Conservation (phyloP, 2,797 vertebrate species). For the Coilia nasus region DNA sequence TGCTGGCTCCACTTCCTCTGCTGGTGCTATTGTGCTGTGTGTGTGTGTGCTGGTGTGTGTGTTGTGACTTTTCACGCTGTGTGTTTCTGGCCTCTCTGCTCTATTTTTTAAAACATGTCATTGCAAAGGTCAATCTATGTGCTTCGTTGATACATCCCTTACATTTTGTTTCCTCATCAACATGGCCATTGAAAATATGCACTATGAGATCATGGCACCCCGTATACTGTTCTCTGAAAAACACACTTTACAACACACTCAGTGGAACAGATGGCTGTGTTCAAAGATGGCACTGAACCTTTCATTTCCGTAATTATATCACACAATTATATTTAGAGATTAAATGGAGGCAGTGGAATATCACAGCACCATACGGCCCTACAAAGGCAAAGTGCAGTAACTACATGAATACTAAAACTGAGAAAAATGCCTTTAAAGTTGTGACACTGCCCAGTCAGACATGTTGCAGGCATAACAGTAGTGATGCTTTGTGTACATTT, state of each 20-base stretch:
- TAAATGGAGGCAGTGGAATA: neutral
- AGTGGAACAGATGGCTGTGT: conserved; percentile 14
- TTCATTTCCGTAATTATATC: neutral
- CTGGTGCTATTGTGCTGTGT: neutral
- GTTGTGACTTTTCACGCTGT: neutral
- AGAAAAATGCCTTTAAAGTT: too few relatives aligned
- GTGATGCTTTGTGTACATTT: too few relatives aligned
- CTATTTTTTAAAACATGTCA: neutral
- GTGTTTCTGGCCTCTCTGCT: neutral
- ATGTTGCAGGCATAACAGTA: too few relatives aligned
- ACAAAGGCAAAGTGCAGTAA: too few relatives aligned
- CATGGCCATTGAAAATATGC: neutral
- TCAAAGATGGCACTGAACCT: neutral
- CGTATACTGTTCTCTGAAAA: conserved; percentile 2
- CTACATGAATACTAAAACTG: too few relatives aligned
- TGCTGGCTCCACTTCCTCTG: neutral
- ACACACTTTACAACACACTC: neutral
- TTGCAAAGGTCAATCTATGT: neutral
- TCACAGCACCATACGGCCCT: neutral
- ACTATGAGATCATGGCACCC: neutral
- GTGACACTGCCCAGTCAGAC: too few relatives aligned
- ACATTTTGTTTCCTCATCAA: neutral
- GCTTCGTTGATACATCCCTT: neutral
- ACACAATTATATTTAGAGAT: neutral
- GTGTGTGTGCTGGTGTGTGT: neutral